These are phyloP conservation scores for Horisme vitalbata DNA, from an alignment of 2,888 invertebrate genomes.

Conservation along the genomic window DNA sequence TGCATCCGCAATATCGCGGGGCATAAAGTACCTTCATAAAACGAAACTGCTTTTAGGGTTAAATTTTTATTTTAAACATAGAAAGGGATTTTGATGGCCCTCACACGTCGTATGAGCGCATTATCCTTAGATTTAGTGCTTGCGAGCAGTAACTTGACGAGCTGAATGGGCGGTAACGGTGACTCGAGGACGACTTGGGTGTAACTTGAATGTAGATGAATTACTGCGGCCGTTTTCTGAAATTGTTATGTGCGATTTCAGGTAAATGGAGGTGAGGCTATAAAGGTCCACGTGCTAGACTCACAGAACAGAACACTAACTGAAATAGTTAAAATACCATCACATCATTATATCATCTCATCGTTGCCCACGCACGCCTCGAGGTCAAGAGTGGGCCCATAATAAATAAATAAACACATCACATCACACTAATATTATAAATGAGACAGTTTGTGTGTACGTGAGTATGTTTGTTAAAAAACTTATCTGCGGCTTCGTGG, in stretches of 20 bases:
- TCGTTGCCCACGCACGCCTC: too few relatives aligned
- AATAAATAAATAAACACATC: too few relatives aligned
- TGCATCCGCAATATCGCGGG: conserved; percentile 57
- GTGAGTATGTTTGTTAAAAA: too few relatives aligned
- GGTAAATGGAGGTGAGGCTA: conserved; percentile 8
- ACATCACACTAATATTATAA: too few relatives aligned
- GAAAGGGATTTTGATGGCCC: conserved; percentile 79
- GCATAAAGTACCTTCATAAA: conserved; percentile 68
- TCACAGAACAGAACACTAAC: too few relatives aligned
- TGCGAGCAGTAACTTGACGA: conserved; percentile 47
- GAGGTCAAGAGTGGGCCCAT: too few relatives aligned
- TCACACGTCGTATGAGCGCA: conserved; percentile 64
- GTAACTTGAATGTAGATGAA: conserved; percentile 49
- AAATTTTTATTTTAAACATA: conserved; percentile 83
- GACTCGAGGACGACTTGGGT: conserved; percentile 28
- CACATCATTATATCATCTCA: too few relatives aligned
- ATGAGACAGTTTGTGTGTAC: too few relatives aligned
- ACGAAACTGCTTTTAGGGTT: conserved; percentile 70
- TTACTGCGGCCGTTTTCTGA: conserved; percentile 49
- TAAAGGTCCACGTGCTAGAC: conserved; percentile 5
- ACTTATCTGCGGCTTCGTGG: too few relatives aligned
- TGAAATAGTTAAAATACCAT: too few relatives aligned
- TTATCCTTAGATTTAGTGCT: conserved; percentile 75
- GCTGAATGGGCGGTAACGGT: conserved; percentile 18
- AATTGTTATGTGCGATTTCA: conserved; percentile 42